Base-by-base conservation (phyloP, 2,113 vertebrate species). In the Piaya cayana region DNA sequence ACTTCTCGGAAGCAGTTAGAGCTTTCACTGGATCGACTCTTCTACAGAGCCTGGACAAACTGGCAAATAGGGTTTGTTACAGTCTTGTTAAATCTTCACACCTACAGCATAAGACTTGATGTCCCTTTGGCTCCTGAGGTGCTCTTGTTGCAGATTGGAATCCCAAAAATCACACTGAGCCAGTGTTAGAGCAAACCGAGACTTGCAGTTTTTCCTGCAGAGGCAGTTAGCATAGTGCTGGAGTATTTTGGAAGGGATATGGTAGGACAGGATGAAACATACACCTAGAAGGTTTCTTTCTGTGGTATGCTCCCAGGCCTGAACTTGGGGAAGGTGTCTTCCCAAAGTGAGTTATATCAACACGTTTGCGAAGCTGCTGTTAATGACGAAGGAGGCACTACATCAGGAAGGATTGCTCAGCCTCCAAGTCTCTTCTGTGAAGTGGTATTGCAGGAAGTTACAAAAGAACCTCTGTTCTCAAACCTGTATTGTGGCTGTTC, bases 341-440 rank as follows among this genome's bases (percentile, higher is more conserved):
- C 34, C 56, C 42, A 3, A 4, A 69, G 32, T 2, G 7, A 32
- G 8, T 55, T 67, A 4, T 3, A 60, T 18, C 27, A 50, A 9
- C 0, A 0, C 1, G 1, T 69, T 80, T 64, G 50, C 69, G 77
- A 45, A 91, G 45, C 36, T 85, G 70, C 26, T 64, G 58, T 7
- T 12, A n/a, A 6, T 72, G 43, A 37, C 0, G 0, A 52, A 52
- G 67, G 43, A 21, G 36, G 7, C 43, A 47, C 43, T 6, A 7
- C 29, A 5, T 77, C 36, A 39, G 63, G 85, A 88, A 65, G 82
- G 47, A 67, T 9, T 72, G 67, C 63, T 95, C 69, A 78, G 83
- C 64, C 55, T n/a, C 12, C 2, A 3, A 34, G 49, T 36, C 68
- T 13, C 43, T 83, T 92, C 52, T 18, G 6, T 50, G 20, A 81